phyloP scores from a whole-genome alignment of 2,888 invertebrate genomes.

The Sussaba pulchella region DNA sequence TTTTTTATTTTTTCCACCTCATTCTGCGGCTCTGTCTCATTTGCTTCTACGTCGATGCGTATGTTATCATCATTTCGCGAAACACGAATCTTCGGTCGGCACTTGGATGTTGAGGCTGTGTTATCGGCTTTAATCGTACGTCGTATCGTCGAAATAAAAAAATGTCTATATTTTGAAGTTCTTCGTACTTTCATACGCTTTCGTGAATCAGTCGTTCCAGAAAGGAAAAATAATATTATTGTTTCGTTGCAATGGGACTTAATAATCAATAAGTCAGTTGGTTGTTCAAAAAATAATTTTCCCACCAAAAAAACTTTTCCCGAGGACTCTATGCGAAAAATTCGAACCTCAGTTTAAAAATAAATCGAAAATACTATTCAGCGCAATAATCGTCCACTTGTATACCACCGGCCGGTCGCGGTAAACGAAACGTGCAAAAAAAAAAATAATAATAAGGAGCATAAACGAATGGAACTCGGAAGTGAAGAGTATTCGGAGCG shows the following conservation, averaged over 20 bases:
- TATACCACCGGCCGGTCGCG: too few species aligned
- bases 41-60: neutral
- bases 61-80: neutral
- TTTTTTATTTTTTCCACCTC: neutral
- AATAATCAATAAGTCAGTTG: too few species aligned
- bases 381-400: too few species aligned
- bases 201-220: neutral
- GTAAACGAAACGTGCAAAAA: too few species aligned
- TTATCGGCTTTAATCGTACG: neutral
- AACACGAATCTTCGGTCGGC: neutral
- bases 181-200: too few species aligned
- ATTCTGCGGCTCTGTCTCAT: neutral
- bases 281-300: too few species aligned
- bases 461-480: conserved; percentile 8
- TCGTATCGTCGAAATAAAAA: neutral
- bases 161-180: neutral
- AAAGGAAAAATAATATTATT: neutral
- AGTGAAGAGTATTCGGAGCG: conserved; percentile 1
- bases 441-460: neutral
- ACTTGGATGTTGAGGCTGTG: neutral
- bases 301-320: too few species aligned
- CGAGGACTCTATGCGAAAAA: too few species aligned
- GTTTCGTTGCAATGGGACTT: too few species aligned
- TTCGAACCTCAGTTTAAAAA: too few species aligned
- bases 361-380: too few species aligned